Evolutionary conservation across 2,888 invertebrate genomes (phyloP), one percentile per base, ranked within the genome.

Genomic region (Ptilodon capucinus): DNA sequence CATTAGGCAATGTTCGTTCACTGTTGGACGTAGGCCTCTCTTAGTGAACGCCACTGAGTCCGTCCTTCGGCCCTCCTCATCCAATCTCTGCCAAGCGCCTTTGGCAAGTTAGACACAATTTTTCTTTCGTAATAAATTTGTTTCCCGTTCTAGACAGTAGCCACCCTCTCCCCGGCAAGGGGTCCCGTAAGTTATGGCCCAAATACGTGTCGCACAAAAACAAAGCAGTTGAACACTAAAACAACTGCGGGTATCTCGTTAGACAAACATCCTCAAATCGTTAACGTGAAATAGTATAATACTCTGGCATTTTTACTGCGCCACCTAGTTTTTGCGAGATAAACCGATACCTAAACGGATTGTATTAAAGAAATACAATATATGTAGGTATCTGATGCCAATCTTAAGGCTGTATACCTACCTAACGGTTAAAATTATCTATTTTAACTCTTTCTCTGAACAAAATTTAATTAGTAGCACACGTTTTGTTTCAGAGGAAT

Each of bases 111-210:
- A 51, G 46, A 60, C 38, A 52, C 44, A 52, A 40, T 54, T 56
- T 44, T 52, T 51, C 46, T 50, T 56, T 65, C 52, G 51, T 57
- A 65, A 64, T 64, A 64, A 63, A 65, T 65, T 58, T 65, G 63
- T 65, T 58, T 60, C 42, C 48, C 55, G 40, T 36, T 41, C 54
- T 52, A 65, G 63, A 58, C 62, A n/a, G n/a, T n/a, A n/a, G n/a
- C n/a, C n/a, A 56, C 57, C 54, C 60, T 42, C 23, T 48, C 54
- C 60, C 40, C 23, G 46, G 34, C 46, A 54, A 62, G 65, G 64
- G 64, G 60, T 32, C 48, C 25, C 41, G 46, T 60, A 60, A 64
- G 43, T 65, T 56, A 64, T 60, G 60, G 40, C 44, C 48, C 23
- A 53, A 65, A 54, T 64, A 66, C 56, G 63, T 63, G 66, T 48